phyloP scores from a whole-genome alignment of 2,113 vertebrate species.

The Brachypteracias leptosomus region DNA sequence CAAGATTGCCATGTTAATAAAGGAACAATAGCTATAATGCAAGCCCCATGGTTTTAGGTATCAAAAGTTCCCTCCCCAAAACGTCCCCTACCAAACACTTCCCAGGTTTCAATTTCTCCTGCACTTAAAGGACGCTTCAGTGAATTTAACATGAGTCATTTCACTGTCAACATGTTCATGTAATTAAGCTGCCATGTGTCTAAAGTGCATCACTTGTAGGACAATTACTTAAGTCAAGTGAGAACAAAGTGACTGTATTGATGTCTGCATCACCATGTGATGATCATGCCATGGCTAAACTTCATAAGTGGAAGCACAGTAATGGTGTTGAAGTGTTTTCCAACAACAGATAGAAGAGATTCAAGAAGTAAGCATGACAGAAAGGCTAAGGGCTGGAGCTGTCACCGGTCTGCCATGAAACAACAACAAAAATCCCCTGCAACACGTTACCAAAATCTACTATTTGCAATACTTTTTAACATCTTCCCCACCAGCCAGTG shows the following conservation, averaged over 20 bases:
- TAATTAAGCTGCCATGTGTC: constrained; percentile 2
- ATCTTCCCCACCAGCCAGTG: background rate
- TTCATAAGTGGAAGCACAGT: background rate
- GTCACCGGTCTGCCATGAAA: background rate
- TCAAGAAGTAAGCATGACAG: background rate
- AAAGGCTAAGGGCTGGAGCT: background rate
- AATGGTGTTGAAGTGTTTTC: background rate
- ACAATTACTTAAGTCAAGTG: background rate
- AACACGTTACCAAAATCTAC: background rate
- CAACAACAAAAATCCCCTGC: accelerated
- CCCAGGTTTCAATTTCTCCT: background rate
- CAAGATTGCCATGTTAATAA: background rate
- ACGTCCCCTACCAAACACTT: background rate
- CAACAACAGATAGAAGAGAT: background rate
- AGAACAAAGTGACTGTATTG: background rate
- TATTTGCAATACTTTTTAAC: background rate
- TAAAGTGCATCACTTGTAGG: background rate
- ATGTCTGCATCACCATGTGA: background rate
- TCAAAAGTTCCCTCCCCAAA: background rate
- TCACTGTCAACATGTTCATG: background rate
- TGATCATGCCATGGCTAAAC: background rate
- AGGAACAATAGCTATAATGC: background rate
- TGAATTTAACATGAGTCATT: background rate
- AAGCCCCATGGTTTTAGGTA: background rate
- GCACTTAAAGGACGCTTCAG: background rate